Base-by-base conservation (phyloP, 2,797 vertebrate species). In the Mormyrus proboscirostris region DNA sequence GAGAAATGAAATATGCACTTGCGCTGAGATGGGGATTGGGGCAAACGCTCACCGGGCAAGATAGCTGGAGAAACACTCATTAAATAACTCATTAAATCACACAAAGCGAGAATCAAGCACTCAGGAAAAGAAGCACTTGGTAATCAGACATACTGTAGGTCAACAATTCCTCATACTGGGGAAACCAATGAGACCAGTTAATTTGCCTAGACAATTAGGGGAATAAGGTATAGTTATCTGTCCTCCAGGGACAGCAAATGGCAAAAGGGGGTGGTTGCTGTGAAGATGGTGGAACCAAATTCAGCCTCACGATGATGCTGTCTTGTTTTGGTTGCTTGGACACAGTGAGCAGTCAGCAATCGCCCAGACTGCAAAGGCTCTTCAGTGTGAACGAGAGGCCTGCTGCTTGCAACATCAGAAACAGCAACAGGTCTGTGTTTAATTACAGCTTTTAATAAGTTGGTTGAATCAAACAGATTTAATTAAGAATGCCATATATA, bases 301-400 rank as follows among this genome's bases (percentile, higher is more conserved):
- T 12, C 65, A 38, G 65, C 29, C 7, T 69, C 33, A 33, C 10
- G 33, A 5, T 73, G 65, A 38, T 73, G 29, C 65, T 38, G 29
- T 73, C 29, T 73, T 73, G 29, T 73, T 73, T 65, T 73, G 65
- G 29, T 16, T 90, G 12, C n/a, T 50, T 49, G 16, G 16, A 88
- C 89, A 38, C 85, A 96, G 95, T 84, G 94, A 95, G 91, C 96
- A 94, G 91, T 93, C 90, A 19, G 93, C 94, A 50, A 14, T 95
- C 22, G 90, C 93, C 49, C 93, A 94, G 90, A 91, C 90, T 44
- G 92, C 82, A 55, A 87, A 90, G 88, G 90, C 90, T 90, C 93
- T 96, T 82, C 94, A 95, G 5, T 86, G 91, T 84, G 94, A 97
- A 92, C 95, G 92, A 62, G 90, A 95, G 22, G 90, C 91, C 89